These are phyloP conservation scores for Galbula dea DNA, from an alignment of 2,113 vertebrate genomes.

Conservation along the genomic window DNA sequence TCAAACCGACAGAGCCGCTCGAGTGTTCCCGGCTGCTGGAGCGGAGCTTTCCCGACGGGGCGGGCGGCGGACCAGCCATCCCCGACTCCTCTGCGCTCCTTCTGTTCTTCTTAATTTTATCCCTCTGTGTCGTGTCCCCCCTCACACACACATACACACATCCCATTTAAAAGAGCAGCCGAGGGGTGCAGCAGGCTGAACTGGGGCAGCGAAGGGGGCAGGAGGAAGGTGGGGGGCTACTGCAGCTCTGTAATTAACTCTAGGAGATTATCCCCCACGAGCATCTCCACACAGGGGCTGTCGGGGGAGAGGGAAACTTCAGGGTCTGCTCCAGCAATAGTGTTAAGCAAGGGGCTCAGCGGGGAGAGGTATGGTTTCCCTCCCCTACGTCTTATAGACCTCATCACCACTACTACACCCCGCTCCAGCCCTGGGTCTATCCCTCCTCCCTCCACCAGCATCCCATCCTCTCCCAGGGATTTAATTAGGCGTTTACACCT, in stretches of 20 bases:
- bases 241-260: background rate
- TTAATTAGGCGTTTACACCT: conserved; percentile 66
- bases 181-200: background rate
- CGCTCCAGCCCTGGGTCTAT: background rate
- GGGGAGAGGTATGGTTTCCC: background rate
- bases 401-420: background rate
- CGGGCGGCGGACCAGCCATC: background rate
- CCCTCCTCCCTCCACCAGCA: conserved; percentile 37
- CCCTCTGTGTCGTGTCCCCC: background rate
- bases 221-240: background rate
- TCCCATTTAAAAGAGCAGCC: background rate
- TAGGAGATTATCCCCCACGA: background rate
- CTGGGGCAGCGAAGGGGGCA: background rate
- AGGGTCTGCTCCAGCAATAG: background rate
- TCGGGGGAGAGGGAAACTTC: background rate
- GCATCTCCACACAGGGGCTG: background rate
- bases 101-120: background rate
- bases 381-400: background rate
- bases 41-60: background rate
- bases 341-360: background rate
- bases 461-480: background rate
- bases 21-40: background rate
- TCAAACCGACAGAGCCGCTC: background rate
- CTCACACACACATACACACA: too few relatives aligned
- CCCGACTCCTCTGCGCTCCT: background rate